Evolutionary conservation across 2,113 vertebrate species (phyloP).

Genomic region (Sinocyclocheilus maitianheensis): DNA sequence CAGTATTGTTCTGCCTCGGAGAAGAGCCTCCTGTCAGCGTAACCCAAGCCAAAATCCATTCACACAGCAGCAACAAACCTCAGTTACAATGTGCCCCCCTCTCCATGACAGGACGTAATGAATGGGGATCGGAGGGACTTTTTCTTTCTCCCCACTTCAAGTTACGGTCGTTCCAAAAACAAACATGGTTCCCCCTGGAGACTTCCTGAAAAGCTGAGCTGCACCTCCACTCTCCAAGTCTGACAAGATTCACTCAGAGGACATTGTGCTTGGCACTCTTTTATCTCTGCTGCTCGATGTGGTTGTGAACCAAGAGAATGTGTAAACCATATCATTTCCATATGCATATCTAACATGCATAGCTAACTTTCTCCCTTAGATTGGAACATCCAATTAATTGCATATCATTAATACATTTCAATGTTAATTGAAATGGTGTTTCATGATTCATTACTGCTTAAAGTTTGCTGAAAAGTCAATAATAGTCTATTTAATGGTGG

Average conservation of each 20-base stretch:
- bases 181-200: conserved; percentile 68
- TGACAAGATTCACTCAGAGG: conserved; percentile 62
- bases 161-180: conserved; percentile 50
- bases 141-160: conserved; percentile 54
- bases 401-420: neutral
- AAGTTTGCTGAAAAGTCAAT: neutral
- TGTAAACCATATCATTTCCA: conserved; percentile 43
- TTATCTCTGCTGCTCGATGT: conserved; percentile 47
- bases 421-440: neutral
- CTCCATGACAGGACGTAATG: conserved; percentile 75
- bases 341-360: neutral
- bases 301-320: conserved; percentile 53
- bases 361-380: neutral
- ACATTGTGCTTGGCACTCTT: conserved; percentile 42
- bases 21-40: conserved; percentile 61
- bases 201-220: conserved; percentile 69
- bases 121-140: conserved; percentile 65
- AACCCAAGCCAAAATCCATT: conserved; percentile 69
- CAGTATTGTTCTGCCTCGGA: conserved; percentile 59
- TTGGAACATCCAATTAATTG: neutral
- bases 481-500: neutral
- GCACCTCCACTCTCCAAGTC: conserved; percentile 58
- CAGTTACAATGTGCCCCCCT: conserved; percentile 64
- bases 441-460: neutral
- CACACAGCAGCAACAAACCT: conserved; percentile 64